phyloP scores from a whole-genome alignment of 2,113 vertebrate genomes.

The Pedetes capensis region DNA sequence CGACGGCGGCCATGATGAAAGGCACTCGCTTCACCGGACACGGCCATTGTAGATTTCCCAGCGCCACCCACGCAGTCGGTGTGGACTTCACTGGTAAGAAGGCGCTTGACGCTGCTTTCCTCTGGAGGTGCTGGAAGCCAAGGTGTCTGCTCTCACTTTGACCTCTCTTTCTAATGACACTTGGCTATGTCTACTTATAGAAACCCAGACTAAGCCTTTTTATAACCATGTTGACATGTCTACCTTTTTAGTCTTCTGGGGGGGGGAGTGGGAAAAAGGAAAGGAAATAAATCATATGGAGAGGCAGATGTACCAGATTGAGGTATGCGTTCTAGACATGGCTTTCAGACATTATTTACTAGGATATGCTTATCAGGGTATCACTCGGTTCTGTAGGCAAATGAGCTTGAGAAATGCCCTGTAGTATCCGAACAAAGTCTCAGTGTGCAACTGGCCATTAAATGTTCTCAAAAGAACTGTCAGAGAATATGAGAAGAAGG shows the following conservation, averaged over 20 bases:
- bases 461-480: not conserved
- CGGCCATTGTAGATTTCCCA: slow-evolving; percentile 89
- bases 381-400: not conserved
- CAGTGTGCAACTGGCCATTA: not conserved
- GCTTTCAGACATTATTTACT: fast-evolving
- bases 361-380: not conserved
- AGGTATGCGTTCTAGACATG: not conserved
- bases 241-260: not conserved
- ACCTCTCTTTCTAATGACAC: not conserved
- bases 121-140: not conserved
- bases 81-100: slow-evolving; percentile 93
- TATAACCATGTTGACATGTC: not conserved
- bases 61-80: slow-evolving; percentile 85
- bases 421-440: not conserved
- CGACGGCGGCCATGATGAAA: slow-evolving; percentile 80
- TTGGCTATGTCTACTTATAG: not conserved
- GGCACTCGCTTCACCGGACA: slow-evolving; percentile 90
- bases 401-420: not conserved
- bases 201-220: not conserved
- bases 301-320: not conserved
- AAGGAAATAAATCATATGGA: not conserved
- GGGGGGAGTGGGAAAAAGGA: not conserved
- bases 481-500: not conserved
- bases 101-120: slow-evolving; percentile 30
- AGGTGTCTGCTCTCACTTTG: not conserved